Conservation (phyloP, 1,140 invertebrate genomes). For the Pseudomyrmex pallidus region DNA sequence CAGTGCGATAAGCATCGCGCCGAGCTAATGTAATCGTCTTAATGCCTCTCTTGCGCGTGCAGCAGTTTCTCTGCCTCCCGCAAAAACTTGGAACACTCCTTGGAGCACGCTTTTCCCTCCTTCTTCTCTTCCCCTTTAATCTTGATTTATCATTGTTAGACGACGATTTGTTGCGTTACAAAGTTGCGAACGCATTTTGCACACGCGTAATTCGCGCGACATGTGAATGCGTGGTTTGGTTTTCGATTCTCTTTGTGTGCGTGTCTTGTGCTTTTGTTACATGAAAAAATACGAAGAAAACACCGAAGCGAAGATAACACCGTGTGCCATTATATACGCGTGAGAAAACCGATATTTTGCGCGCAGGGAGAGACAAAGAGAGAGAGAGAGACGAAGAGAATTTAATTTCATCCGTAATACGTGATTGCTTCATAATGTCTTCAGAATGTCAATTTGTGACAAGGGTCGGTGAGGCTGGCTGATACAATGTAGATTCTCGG, state of each 20-base stretch:
- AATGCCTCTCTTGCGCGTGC: conserved; percentile 18
- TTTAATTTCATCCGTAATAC: background rate
- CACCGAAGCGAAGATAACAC: no score
- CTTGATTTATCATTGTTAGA: conserved; percentile 43
- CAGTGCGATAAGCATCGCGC: conserved; percentile 68
- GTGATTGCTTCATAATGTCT: background rate
- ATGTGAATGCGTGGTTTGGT: background rate
- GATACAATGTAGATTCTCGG: conserved; percentile 45
- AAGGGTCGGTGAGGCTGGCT: conserved; percentile 13
- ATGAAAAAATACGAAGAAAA: background rate
- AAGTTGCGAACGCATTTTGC: conserved; percentile 6
- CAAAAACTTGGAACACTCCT: conserved; percentile 30
- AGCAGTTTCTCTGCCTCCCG: conserved; percentile 37
- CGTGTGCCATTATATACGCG: no score
- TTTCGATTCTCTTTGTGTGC: no score
- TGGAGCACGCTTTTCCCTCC: background rate
- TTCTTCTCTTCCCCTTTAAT: background rate
- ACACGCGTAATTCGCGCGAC: background rate
- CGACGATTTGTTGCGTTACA: conserved; percentile 5
- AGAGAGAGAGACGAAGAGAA: no score
- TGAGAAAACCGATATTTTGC: no score
- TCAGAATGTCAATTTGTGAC: conserved; percentile 28
- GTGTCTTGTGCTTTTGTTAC: background rate
- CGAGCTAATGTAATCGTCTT: conserved; percentile 71
- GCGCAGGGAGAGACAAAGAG: no score